Conservation (phyloP, 2,113 vertebrate genomes). For the Gymnocephalus cernua region DNA sequence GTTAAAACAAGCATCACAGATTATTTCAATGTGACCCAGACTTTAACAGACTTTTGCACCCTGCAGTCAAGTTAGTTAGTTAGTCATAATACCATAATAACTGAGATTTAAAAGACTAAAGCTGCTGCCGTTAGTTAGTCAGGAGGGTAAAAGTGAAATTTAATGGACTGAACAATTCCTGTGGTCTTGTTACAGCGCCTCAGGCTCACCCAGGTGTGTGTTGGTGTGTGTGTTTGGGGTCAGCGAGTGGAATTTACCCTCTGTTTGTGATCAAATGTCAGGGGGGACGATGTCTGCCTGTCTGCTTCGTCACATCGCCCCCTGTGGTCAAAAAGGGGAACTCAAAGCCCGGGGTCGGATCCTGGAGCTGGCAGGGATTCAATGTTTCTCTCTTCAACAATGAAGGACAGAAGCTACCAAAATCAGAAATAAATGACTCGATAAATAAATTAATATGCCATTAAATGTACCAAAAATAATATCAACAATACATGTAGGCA, state of each 20-base stretch:
- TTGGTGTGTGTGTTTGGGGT: constrained; percentile 29
- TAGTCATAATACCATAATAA: background rate
- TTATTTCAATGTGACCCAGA: background rate
- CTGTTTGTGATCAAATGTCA: constrained; percentile 18
- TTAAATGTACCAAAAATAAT: too few species aligned
- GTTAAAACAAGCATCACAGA: constrained; percentile 27
- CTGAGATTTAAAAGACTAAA: constrained; percentile 5
- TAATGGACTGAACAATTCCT: constrained; percentile 26
- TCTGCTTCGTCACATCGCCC: background rate
- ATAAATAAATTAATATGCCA: too few species aligned
- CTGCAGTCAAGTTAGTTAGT: constrained; percentile 11
- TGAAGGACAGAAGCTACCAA: too few species aligned
- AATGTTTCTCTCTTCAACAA: background rate
- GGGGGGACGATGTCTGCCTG: background rate
- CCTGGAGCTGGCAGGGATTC: background rate
- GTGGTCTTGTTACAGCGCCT: constrained; percentile 1
- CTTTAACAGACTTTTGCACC: background rate
- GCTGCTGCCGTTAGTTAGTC: background rate
- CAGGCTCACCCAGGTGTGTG: constrained; percentile 41
- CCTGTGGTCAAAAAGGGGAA: constrained; percentile 29
- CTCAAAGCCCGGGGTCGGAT: background rate
- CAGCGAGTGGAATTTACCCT: constrained; percentile 24
- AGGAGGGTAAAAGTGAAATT: constrained; percentile 36
- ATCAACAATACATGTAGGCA: too few species aligned
- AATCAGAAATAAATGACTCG: too few species aligned